A percentile compares a stretch with the other conserved stretches of the same genome.
Evolutionary conservation across 2,888 invertebrate species (phyloP).

Genomic region (Andricus quercusramuli): DNA sequence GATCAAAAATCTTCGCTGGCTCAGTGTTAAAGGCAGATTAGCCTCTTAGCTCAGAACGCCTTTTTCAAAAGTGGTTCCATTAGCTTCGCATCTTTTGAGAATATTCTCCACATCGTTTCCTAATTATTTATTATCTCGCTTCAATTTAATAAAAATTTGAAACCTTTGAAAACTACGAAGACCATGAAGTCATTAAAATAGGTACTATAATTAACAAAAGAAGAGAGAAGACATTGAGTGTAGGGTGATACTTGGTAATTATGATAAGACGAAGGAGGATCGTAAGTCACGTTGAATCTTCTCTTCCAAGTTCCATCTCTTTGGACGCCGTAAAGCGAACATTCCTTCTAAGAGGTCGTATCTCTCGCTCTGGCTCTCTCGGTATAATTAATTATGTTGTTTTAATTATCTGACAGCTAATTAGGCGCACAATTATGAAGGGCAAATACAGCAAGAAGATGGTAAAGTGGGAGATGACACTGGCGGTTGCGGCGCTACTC

Average conservation of each 20-base stretch:
- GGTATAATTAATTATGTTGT: slow-evolving; percentile 70
- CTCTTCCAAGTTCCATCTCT: slow-evolving; percentile 23
- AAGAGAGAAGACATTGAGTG: neutral
- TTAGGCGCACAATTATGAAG: slow-evolving; percentile 71
- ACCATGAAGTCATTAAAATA: neutral
- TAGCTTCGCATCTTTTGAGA: no score
- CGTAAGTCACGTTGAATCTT: slow-evolving; percentile 31
- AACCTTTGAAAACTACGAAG: no score
- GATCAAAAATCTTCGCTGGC: no score
- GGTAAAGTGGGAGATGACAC: slow-evolving; percentile 43
- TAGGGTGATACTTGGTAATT: slow-evolving; percentile 19
- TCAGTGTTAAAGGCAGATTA: no score
- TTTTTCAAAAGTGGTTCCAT: no score
- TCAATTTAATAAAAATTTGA: no score
- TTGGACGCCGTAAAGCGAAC: neutral
- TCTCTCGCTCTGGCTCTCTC: slow-evolving; percentile 17
- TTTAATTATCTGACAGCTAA: slow-evolving; percentile 71
- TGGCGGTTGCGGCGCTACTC: neutral
- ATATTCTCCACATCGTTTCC: no score
- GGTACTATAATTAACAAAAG: neutral
- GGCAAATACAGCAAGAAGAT: slow-evolving; percentile 66
- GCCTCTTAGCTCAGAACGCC: no score
- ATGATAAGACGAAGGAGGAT: slow-evolving; percentile 34
- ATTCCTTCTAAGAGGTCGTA: slow-evolving; percentile 24
- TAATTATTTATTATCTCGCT: no score